Evolutionary conservation across 2,888 invertebrate genomes (phyloP), one percentile per base, ranked within the genome.

Genomic region (Macrosiphum euphorbiae): DNA sequence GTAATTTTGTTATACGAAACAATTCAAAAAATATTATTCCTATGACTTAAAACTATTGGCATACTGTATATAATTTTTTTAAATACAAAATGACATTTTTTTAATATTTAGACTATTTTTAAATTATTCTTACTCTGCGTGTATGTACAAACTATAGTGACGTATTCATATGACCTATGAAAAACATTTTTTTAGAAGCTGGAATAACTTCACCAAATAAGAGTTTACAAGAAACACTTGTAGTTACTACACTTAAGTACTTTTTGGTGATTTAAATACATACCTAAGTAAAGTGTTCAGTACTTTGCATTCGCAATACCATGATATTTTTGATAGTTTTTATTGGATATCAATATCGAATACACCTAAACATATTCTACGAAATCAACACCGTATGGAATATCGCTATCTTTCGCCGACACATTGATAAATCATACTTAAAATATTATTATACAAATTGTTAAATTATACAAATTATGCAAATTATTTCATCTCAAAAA

Each of bases 231-330:
- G 13, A 13, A 67, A n/a, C 67, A n/a, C n/a, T 67, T 13, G n/a
- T 67, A 67, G 5, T 16, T 67, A 67, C 67, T 67, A 67, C 13
- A 67, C n/a, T n/a, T 67, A n/a, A n/a, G 67, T 67, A 67, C n/a
- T 67, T 67, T 67, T n/a, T 67, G 67, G 67, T 67, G 67, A 67
- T 67, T 67, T 67, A 67, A 67, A 67, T n/a, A 67, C 67, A 67
- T 67, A 67, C 67, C 67, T 67, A n/a, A 67, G 67, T n/a, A n/a
- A 67, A 67, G 16, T 67, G 16, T 67, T 67, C 13, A n/a, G 16
- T 67, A n/a, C 13, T 67, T 67, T 67, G 4, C 13, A n/a, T 67
- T 67, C 13, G n/a, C 4, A n/a, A 16, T n/a, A n/a, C 13, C n/a
- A n/a, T n/a, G 5, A n/a, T 16, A n/a, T n/a, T 16, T 67, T 67